These are phyloP conservation scores for Megamerina dolium DNA, from an alignment of 2,888 invertebrate species.

Conservation along the genomic window DNA sequence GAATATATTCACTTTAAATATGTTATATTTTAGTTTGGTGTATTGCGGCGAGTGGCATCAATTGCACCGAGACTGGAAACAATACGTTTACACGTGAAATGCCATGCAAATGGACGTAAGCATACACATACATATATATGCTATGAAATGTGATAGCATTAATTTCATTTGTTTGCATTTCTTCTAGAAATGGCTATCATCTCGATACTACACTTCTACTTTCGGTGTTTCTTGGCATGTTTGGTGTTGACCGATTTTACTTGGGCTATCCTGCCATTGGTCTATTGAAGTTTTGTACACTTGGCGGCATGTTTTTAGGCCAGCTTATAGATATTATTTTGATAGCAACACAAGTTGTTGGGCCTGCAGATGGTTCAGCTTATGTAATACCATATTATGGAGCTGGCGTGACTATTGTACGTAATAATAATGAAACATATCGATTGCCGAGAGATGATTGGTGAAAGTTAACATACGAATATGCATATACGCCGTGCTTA, in stretches of 20 bases:
- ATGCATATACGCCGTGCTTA: too few species aligned
- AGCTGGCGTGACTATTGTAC: constrained; percentile 72
- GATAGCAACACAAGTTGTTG: constrained; percentile 66
- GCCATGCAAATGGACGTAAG: constrained; percentile 94
- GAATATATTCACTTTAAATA: neutral
- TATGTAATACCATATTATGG: constrained; percentile 93
- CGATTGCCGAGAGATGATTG: constrained; percentile 74
- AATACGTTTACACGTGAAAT: constrained; percentile 74
- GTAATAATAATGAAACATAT: constrained; percentile 79
- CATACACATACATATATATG: constrained; percentile 27
- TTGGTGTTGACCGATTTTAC: constrained; percentile 95
- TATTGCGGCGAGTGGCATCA: constrained; percentile 73
- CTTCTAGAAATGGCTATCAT: constrained; percentile 83
- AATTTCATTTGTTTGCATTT: neutral
- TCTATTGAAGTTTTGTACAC: constrained; percentile 86
- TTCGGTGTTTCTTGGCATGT: constrained; percentile 96
- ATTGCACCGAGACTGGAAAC: constrained; percentile 73
- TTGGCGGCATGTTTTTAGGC: constrained; percentile 94
- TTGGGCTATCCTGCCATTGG: constrained; percentile 97
- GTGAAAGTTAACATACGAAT: constrained; percentile 45
- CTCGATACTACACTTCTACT: constrained; percentile 86
- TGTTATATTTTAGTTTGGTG: constrained; percentile 67
- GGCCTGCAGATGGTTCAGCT: constrained; percentile 90
- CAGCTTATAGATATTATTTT: constrained; percentile 92
- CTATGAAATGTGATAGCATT: neutral